Base-by-base conservation (phyloP, 2,888 invertebrate species). In the Drosophila fungiperda region DNA sequence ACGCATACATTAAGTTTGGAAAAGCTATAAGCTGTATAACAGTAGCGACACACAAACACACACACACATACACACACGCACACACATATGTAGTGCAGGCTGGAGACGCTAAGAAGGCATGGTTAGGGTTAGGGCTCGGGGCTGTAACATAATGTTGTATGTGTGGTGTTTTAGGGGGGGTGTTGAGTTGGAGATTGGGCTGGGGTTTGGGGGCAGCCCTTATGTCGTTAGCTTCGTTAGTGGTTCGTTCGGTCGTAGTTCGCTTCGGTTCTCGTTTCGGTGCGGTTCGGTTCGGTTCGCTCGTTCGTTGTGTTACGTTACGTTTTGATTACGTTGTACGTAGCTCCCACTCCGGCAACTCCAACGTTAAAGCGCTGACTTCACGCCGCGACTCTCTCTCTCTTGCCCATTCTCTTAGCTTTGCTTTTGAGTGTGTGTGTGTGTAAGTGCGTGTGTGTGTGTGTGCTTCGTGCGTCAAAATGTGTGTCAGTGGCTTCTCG, bases 401-500 rank as follows among this genome's bases (percentile, higher is more conserved):
- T 33, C 58, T 7, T 32, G 23, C 48, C 23, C 52, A 38, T 17
- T 32, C 40, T 17, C 23, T 40, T 20, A 48, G 49, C 15, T 42
- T 15, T 49, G 33, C 20, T 42, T 48, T 26, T 35, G 40, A 32
- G 29, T 62, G 38, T 38, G 36, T 5, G 48, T 17, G 38, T 35
- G 33, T 68, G 52, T 54, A 53, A 70, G 78, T 70, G 76, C 68
- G 74, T 20, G 12, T 20, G 40, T 40, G 40, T 1, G 40, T 40
- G 38, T 38, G 38, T 8, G 76, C 65, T 65, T 70, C 63, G 68
- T 73, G 86, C 72, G 67, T 71, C 55, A 63, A 76, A 89, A 89
- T 89, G 83, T 89, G 89, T 89, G 89, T 90, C 89, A 89, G 84
- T 89, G 77, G 84, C 82, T 81, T 79, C 74, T 70, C 74, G 62